A percentile compares a stretch with the other conserved stretches of the same genome.
Evolutionary conservation across 37 sponge, comb jelly and placozoan genomes (phyloP).

Genomic region (Beroe ovata): DNA sequence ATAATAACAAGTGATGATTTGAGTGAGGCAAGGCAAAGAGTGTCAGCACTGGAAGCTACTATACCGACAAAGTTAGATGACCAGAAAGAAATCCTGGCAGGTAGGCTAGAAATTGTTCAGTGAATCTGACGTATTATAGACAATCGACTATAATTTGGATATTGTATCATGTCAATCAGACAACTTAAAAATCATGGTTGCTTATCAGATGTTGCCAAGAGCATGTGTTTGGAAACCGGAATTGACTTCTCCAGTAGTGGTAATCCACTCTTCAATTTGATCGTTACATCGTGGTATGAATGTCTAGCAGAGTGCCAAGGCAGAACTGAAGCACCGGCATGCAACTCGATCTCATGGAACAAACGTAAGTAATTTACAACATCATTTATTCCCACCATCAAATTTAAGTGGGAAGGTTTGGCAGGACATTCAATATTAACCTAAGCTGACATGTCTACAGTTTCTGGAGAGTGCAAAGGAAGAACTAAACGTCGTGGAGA

Average conservation of each 20-base stretch:
- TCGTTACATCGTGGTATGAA: neutral
- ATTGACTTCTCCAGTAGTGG: neutral
- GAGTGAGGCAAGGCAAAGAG: neutral
- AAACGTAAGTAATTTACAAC: neutral
- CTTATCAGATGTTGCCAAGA: conserved; percentile 6
- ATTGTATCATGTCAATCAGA: neutral
- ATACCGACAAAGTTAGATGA: neutral
- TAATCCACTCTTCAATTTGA: neutral
- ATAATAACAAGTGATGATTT: neutral
- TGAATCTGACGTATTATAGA: no score
- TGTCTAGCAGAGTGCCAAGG: neutral
- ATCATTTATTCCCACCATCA: no score
- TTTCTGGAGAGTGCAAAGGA: neutral
- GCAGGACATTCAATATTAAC: no score
- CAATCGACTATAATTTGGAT: no score
- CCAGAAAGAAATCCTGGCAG: neutral
- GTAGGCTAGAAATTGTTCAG: neutral
- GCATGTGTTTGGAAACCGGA: neutral
- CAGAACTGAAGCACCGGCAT: neutral
- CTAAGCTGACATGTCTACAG: no score
- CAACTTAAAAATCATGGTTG: no score
- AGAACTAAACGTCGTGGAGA: neutral
- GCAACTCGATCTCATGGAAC: neutral
- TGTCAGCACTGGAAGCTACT: neutral
- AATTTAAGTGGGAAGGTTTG: no score